Evolutionary conservation across 2,888 invertebrate genomes (phyloP).

Genomic region (Standfussiana lucernea): DNA sequence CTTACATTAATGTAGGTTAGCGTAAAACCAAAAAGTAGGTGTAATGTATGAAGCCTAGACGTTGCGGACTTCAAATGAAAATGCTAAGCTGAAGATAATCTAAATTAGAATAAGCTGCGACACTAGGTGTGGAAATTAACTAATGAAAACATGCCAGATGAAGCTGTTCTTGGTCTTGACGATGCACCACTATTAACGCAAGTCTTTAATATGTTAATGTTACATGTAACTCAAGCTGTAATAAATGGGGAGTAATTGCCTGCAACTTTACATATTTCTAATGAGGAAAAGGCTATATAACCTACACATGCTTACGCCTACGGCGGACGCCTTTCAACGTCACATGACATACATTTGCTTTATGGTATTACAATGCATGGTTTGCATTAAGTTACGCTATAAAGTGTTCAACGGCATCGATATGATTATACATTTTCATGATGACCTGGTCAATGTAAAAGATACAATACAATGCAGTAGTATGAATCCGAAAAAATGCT

Average conservation of each 20-base stretch:
- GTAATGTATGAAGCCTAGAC: background rate
- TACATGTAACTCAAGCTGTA: slow-evolving; percentile 42
- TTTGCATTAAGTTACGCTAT: slow-evolving; percentile 22
- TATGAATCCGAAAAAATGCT: background rate
- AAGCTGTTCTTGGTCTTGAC: slow-evolving; percentile 37
- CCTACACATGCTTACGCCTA: slow-evolving; percentile 33
- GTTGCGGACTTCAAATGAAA: background rate
- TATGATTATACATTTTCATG: slow-evolving; percentile 16
- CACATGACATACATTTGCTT: slow-evolving; percentile 54
- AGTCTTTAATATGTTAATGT: slow-evolving; percentile 51
- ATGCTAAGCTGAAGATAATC: slow-evolving; percentile 9
- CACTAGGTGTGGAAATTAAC: slow-evolving; percentile 29
- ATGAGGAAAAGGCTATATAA: slow-evolving; percentile 40
- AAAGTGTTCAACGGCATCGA: slow-evolving; percentile 32
- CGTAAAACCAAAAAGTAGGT: background rate
- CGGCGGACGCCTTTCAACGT: slow-evolving; percentile 44
- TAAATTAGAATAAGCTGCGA: slow-evolving; percentile 20
- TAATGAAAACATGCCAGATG: slow-evolving; percentile 35
- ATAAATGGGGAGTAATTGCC: slow-evolving; percentile 56
- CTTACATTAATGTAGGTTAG: background rate
- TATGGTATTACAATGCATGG: slow-evolving; percentile 38
- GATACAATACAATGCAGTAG: slow-evolving; percentile 6
- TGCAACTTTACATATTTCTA: slow-evolving; percentile 51
- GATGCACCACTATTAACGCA: slow-evolving; percentile 34
- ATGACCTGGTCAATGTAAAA: slow-evolving; percentile 9